These are phyloP conservation scores for Drosophila bipectinata DNA, from an alignment of 1,140 invertebrate genomes.

Conservation along the genomic window DNA sequence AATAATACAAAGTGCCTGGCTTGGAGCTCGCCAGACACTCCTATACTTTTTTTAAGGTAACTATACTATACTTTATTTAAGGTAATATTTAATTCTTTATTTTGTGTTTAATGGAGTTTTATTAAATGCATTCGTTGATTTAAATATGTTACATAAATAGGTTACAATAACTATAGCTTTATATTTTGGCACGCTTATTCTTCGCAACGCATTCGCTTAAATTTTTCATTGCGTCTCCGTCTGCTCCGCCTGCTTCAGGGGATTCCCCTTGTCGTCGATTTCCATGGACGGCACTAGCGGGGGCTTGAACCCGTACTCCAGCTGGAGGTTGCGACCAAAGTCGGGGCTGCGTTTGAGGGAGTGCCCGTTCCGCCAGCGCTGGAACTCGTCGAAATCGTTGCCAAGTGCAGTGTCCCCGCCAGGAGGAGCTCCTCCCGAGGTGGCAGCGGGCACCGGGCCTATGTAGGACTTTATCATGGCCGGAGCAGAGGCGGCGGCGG, in stretches of 20 bases:
- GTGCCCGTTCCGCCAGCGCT: slow-evolving; percentile 84
- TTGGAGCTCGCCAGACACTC: neutral
- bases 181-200: slow-evolving; percentile 76
- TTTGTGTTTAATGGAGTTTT: slow-evolving; percentile 23
- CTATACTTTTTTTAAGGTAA: neutral
- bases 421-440: neutral
- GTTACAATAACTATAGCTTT: slow-evolving; percentile 62
- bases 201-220: neutral
- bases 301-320: slow-evolving; percentile 93
- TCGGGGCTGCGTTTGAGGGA: slow-evolving; percentile 84
- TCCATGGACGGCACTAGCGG: slow-evolving; percentile 91
- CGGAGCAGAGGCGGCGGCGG: slow-evolving; percentile 54
- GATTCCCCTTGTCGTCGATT: slow-evolving; percentile 89
- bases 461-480: slow-evolving; percentile 61
- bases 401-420: slow-evolving; percentile 12
- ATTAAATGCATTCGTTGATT: slow-evolving; percentile 62
- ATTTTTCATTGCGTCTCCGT: slow-evolving; percentile 36
- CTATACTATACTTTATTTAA: no score
- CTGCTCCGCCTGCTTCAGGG: slow-evolving; percentile 82
- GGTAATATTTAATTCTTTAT: neutral
- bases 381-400: slow-evolving; percentile 81
- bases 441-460: slow-evolving; percentile 76
- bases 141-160: slow-evolving; percentile 68
- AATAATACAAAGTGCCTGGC: slow-evolving; percentile 32
- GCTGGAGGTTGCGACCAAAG: slow-evolving; percentile 87